Conservation (phyloP, 2,888 invertebrate genomes). For the Drosophila quinaria region DNA sequence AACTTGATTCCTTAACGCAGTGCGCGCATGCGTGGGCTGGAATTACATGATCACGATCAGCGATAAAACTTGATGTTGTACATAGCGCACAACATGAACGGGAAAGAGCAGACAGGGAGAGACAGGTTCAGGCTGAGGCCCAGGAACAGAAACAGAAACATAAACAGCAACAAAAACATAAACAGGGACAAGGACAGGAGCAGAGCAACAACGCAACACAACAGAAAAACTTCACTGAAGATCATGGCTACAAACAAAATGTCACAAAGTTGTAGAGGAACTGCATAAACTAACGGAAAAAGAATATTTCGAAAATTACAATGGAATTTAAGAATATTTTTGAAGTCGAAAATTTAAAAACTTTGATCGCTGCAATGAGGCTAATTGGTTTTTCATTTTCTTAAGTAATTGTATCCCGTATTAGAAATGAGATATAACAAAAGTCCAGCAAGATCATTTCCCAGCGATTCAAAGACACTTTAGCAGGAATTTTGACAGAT, state of each 20-base stretch:
- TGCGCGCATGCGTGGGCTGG: constrained; percentile 85
- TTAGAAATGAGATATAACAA: too few species aligned
- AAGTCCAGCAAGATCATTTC: background rate
- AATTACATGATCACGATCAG: constrained; percentile 86
- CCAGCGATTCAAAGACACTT: background rate
- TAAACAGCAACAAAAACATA: constrained; percentile 1
- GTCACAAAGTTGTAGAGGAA: constrained; percentile 1
- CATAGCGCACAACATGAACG: constrained; percentile 67
- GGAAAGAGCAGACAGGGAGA: constrained; percentile 3
- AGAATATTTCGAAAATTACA: background rate
- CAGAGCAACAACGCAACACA: constrained; percentile 13
- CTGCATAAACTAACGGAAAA: background rate
- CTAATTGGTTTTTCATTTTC: too few species aligned
- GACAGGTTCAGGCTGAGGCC: constrained; percentile 10
- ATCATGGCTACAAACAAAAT: constrained; percentile 14
- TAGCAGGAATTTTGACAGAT: background rate
- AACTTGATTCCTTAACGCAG: constrained; percentile 79
- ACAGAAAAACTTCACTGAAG: background rate
- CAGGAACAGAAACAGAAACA: constrained; percentile 15
- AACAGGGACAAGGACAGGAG: constrained; percentile 26
- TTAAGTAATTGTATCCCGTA: too few species aligned
- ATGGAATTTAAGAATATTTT: background rate
- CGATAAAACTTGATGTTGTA: constrained; percentile 84
- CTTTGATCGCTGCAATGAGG: too few species aligned
- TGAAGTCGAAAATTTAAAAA: too few species aligned